These are phyloP conservation scores for Zaprionus ornatus DNA, from an alignment of 1,140 invertebrate genomes.

Conservation along the genomic window DNA sequence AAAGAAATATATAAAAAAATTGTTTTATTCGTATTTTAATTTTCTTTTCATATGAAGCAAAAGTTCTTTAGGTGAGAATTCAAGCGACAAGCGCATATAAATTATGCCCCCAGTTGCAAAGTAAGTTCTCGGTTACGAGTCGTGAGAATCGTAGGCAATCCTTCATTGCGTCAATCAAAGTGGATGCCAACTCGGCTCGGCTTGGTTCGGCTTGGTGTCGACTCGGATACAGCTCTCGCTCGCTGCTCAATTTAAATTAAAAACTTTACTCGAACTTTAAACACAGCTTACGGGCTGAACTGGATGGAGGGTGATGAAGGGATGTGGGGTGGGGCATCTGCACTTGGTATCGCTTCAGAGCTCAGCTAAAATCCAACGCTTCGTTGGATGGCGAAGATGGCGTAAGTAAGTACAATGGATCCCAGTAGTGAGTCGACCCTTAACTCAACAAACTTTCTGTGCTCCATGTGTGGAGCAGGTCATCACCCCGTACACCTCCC, in stretches of 20 bases:
- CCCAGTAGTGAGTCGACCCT: constrained; percentile 41
- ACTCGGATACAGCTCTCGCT: constrained; percentile 46
- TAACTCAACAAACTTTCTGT: constrained; percentile 45
- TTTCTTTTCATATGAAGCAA: too few relatives aligned
- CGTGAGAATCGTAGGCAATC: constrained; percentile 47
- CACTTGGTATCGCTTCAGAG: constrained; percentile 46
- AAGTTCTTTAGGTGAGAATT: too few relatives aligned
- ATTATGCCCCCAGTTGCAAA: constrained; percentile 23
- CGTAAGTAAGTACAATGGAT: constrained; percentile 57
- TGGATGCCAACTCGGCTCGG: constrained; percentile 31
- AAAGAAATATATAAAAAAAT: too few relatives aligned
- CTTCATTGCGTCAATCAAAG: constrained; percentile 71
- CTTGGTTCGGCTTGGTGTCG: constrained; percentile 32
- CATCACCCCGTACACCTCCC: background rate
- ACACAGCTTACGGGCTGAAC: constrained; percentile 43
- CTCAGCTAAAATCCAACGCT: constrained; percentile 56
- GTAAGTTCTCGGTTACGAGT: constrained; percentile 4
- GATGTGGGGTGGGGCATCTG: constrained; percentile 1
- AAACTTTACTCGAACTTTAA: constrained; percentile 70
- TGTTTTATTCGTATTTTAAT: too few relatives aligned
- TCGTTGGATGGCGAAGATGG: constrained; percentile 57
- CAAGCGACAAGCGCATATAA: constrained; percentile 36
- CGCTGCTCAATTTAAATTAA: constrained; percentile 73
- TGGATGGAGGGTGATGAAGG: background rate
- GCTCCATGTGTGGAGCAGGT: constrained; percentile 10